phyloP scores from a whole-genome alignment of 2,113 vertebrate species.

The Phycodurus eques region DNA sequence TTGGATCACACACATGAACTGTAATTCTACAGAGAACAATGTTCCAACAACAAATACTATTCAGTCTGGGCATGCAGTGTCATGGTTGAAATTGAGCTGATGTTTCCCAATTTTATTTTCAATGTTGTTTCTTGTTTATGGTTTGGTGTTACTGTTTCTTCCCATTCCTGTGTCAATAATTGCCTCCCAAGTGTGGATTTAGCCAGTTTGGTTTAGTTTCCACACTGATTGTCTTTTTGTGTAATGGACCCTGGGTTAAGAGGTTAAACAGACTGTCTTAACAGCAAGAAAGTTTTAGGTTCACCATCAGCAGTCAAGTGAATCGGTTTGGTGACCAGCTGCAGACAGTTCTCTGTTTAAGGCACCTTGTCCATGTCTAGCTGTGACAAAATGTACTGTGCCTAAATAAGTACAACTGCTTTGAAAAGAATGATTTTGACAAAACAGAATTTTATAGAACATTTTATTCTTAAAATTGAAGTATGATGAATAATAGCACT shows the following conservation, averaged over 20 bases:
- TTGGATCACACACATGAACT: background rate
- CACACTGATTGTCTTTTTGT: conserved; percentile 1
- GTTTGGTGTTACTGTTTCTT: background rate
- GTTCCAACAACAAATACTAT: background rate
- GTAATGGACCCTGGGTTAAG: background rate
- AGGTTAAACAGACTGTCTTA: background rate
- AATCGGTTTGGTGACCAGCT: background rate
- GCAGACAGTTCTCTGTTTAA: background rate
- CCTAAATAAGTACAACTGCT: no score
- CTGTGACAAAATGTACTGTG: no score
- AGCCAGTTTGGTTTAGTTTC: background rate
- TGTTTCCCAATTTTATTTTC: background rate
- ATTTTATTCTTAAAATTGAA: background rate
- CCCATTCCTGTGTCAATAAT: background rate
- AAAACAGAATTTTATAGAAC: background rate
- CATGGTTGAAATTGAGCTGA: background rate
- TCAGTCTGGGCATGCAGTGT: background rate
- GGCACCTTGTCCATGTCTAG: background rate
- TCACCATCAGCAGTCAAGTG: background rate
- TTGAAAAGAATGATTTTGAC: no score
- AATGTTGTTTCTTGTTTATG: background rate
- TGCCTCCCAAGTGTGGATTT: background rate
- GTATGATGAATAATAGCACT: background rate
- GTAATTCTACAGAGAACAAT: background rate
- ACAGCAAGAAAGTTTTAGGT: background rate